phyloP scores from a whole-genome alignment of 2,797 vertebrate species.

The Myotis findleyi region DNA sequence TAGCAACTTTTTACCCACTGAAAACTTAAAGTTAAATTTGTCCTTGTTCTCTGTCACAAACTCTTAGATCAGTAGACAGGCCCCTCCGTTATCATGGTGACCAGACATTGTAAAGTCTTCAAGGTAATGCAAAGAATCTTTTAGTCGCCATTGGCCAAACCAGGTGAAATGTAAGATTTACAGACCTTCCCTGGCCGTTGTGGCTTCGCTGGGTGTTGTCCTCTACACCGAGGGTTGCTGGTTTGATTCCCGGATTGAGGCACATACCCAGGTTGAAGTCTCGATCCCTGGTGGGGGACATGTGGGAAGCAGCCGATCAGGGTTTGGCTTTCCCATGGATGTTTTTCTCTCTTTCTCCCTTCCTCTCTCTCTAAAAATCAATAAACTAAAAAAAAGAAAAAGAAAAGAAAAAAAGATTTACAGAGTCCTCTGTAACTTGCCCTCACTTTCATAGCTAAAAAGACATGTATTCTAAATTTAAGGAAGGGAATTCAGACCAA shows the following conservation, averaged over 20 bases:
- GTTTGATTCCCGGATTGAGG: background rate
- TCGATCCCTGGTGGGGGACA: background rate
- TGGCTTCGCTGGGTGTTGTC: background rate
- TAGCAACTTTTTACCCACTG: background rate
- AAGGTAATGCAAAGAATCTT: background rate
- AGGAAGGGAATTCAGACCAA: background rate
- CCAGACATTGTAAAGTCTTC: background rate
- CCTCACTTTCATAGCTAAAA: constrained; percentile 2
- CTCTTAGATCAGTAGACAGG: background rate
- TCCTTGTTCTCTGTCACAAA: background rate
- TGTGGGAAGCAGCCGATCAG: background rate
- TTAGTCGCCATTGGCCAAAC: background rate
- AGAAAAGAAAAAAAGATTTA: background rate
- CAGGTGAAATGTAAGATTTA: constrained; percentile 11
- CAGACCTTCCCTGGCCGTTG: background rate
- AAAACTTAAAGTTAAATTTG: constrained; percentile 40
- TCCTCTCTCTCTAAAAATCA: background rate
- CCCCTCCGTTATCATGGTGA: background rate
- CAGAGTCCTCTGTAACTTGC: background rate
- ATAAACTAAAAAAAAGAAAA: background rate
- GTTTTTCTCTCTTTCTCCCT: background rate
- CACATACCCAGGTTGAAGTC: background rate
- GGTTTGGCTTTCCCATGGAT: background rate
- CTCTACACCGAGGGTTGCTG: background rate
- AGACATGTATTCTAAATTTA: background rate